These are phyloP conservation scores for Troglohyphantes excavatus DNA, from an alignment of 2,888 invertebrate genomes.

Conservation along the genomic window DNA sequence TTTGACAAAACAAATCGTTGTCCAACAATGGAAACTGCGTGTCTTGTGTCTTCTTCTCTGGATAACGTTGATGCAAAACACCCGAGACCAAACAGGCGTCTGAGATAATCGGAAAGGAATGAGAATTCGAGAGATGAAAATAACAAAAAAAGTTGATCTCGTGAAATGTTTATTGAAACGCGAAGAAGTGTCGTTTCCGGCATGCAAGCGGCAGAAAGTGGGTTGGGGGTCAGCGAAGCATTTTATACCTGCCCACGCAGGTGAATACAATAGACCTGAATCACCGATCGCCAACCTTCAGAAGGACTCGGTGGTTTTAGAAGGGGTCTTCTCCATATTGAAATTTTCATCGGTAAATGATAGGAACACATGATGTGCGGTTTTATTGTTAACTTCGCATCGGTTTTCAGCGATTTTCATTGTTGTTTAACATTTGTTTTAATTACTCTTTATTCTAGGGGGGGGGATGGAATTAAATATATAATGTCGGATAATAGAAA, in stretches of 20 bases:
- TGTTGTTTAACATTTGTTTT: too few species aligned
- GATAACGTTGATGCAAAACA: too few species aligned
- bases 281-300: slow-evolving; percentile 55
- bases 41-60: too few species aligned
- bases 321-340: neutral
- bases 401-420: too few species aligned
- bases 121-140: neutral
- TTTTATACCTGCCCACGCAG: slow-evolving; percentile 60
- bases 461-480: too few species aligned
- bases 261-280: slow-evolving; percentile 17
- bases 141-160: neutral
- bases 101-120: neutral
- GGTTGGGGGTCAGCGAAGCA: slow-evolving; percentile 55
- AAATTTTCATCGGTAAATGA: neutral
- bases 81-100: too few species aligned
- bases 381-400: too few species aligned
- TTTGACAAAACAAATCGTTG: too few species aligned
- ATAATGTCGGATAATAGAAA: too few species aligned
- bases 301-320: slow-evolving; percentile 43
- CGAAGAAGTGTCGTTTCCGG: slow-evolving; percentile 67
- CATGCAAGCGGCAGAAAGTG: slow-evolving; percentile 45
- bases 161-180: slow-evolving; percentile 16
- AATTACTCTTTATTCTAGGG: too few species aligned
- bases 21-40: too few species aligned
- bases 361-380: too few species aligned